Evolutionary conservation across 2,888 invertebrate genomes (phyloP).

Genomic region (Pollenia amentaria): DNA sequence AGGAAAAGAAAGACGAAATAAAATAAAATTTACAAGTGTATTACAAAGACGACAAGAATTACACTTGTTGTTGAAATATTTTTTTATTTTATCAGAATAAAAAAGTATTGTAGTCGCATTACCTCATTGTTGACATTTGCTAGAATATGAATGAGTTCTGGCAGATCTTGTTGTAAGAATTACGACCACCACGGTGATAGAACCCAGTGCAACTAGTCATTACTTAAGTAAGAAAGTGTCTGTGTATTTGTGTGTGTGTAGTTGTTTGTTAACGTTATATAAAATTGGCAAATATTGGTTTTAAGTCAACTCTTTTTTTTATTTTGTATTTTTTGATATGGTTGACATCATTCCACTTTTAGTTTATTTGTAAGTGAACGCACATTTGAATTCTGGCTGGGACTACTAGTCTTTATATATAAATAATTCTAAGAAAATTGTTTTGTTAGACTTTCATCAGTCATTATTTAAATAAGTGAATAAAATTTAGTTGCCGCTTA

Average conservation of each 20-base stretch:
- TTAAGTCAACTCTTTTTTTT: slow-evolving; percentile 37
- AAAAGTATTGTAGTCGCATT: slow-evolving; percentile 45
- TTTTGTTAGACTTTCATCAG: background rate
- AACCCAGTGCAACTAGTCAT: slow-evolving; percentile 49
- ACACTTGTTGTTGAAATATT: slow-evolving; percentile 58
- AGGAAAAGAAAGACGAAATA: background rate
- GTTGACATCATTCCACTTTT: slow-evolving; percentile 64
- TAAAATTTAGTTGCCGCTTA: background rate
- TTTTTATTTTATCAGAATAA: slow-evolving; percentile 43
- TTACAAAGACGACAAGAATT: slow-evolving; percentile 23
- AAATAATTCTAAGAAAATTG: slow-evolving; percentile 37
- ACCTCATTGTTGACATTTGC: slow-evolving; percentile 69
- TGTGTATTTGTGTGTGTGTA: background rate
- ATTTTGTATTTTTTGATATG: background rate
- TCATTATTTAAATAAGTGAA: slow-evolving; percentile 1
- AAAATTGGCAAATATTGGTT: slow-evolving; percentile 68
- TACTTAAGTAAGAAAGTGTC: background rate
- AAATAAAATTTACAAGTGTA: slow-evolving; percentile 40
- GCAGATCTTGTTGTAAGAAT: background rate
- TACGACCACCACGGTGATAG: slow-evolving; percentile 14
- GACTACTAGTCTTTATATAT: slow-evolving; percentile 29
- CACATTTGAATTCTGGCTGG: slow-evolving; percentile 28
- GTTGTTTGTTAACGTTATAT: slow-evolving; percentile 19
- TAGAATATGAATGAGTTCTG: slow-evolving; percentile 20
- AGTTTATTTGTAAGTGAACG: slow-evolving; percentile 40